Evolutionary conservation across 2,797 vertebrate genomes (phyloP), one percentile per base, ranked within the genome.

Genomic region (Microcaecilia unicolor): DNA sequence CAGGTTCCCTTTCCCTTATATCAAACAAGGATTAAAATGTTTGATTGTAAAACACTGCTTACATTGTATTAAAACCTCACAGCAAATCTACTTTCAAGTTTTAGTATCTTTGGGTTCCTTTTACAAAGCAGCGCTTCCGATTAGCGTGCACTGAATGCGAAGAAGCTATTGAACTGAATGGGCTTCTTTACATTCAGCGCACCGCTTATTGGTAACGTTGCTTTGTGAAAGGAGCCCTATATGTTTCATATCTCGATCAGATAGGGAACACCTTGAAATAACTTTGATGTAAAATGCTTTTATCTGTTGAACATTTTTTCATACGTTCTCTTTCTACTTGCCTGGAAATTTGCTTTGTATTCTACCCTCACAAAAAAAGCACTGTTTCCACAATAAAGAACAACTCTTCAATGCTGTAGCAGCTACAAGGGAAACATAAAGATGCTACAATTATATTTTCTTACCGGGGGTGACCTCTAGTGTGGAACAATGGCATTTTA

Each of bases 381-480:
- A 58, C 35, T 39, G 28, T 62, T 25, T 70, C 45, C 64, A 31
- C 24, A 48, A 10, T 34, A 45, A 61, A 32, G 23, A 53, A 32
- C 12, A 31, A 3, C 2, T 31, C 54, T 67, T 43, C 49, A 47
- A 44, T 55, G 39, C 39, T 51, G 8, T 48, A 54, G 34, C 24
- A 61, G 45, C 22, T 55, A 51, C 40, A 46, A 42, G 33, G 42
- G 15, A 44, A 67, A 63, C 70, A 64, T 48, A 52, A 66, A 65
- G 28, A 58, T 41, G 14, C 25, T 41, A 41, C 34, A 66, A 61
- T 61, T 70, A 64, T 65, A 67, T 77, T 81, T 76, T 75, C 62
- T 72, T 75, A 73, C 45, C 14, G 25, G 74, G 61, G 59, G 61
- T 81, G 80, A 84, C 79, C 67, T 81, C 72, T 81, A 80, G 64